Percentiles rank a stretch among this genome's conserved stretches.
These are phyloP conservation scores for Zaprionus ghesquierei DNA, from an alignment of 1,140 invertebrate genomes.

Conservation along the genomic window DNA sequence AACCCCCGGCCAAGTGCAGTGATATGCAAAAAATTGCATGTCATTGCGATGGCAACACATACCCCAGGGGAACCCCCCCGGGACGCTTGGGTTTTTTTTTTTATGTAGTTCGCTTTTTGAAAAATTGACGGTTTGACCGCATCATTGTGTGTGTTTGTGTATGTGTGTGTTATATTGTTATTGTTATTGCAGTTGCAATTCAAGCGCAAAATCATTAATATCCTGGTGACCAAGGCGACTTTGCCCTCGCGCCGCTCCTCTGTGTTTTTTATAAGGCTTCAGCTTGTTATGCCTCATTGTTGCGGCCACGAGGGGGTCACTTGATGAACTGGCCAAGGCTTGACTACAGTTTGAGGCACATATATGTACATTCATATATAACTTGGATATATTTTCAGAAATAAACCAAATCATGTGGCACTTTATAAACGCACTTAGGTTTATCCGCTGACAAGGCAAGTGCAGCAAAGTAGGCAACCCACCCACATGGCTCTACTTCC, in stretches of 20 bases:
- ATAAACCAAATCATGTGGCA: background rate
- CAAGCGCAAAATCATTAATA: conserved; percentile 82
- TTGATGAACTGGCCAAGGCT: conserved; percentile 46
- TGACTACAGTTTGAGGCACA: background rate
- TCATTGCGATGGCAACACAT: conserved; percentile 73
- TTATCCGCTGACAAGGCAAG: conserved; percentile 29
- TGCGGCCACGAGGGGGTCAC: conserved; percentile 41
- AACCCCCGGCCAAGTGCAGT: conserved; percentile 52
- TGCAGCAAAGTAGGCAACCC: background rate
- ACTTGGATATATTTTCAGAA: background rate
- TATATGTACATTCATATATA: too few relatives aligned
- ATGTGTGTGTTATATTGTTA: conserved; percentile 31
- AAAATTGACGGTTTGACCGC: conserved; percentile 79
- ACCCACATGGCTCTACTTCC: background rate
- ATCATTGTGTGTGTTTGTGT: conserved; percentile 43
- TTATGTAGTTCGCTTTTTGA: conserved; percentile 74
- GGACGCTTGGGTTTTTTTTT: conserved; percentile 50
- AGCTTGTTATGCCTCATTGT: conserved; percentile 46
- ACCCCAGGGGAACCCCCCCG: conserved; percentile 5
- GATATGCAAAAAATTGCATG: conserved; percentile 80
- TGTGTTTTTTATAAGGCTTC: conserved; percentile 62
- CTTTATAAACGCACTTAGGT: background rate
- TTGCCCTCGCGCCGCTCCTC: background rate
- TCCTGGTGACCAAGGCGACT: conserved; percentile 53
- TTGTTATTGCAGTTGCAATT: conserved; percentile 70